Evolutionary conservation across 92 coral and sea anemone genomes (phyloP), one percentile per base, ranked within the genome.

Genomic region (Heteractis magnifica): DNA sequence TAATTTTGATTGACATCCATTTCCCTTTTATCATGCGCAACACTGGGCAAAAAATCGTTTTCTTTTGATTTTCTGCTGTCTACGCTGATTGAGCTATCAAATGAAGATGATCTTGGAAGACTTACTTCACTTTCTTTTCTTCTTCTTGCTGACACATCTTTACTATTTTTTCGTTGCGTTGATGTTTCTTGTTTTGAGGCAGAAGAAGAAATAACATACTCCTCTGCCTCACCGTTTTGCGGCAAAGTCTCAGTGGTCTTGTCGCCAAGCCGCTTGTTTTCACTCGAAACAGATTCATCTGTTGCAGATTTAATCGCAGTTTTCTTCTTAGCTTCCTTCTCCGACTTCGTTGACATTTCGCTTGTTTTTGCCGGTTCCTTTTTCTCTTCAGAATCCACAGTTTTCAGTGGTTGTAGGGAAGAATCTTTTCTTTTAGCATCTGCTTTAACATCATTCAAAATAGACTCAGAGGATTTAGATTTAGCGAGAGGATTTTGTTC

Each of bases 51-150:
- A 44, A 58, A 81, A 18, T 81, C 65, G 50, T 68, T 48, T 6
- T 59, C 58, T 7, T 59, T 81, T 81, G 77, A 81, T 14, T 34
- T 53, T 23, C 55, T 64, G 73, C 73, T 26, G 20, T 68, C 73
- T n/a, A 12, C 10, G 23, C 73, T 68, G 14, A 48, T 68, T 10
- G 73, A 68, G 49, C 73, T 68, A 48, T 48, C 73, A 8, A 68
- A 68, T 10, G 50, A 23, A 68, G 73, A 68, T 26, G 41, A 68
- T 68, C 73, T 68, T 68, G 73, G 73, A 6, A 68, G 23, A 68
- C 73, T 8, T 5, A 10, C 21, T 68, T 23, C 73, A 4, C 49
- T 68, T 79, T 55, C 41, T 48, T 79, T 79, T 64, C 72, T 49
- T 79, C 50, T 81, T 20, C 15, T 56, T 50, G 48, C 44, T 7